These are phyloP conservation scores for Coelopa frigida DNA, from an alignment of 1,140 invertebrate species.

Conservation along the genomic window DNA sequence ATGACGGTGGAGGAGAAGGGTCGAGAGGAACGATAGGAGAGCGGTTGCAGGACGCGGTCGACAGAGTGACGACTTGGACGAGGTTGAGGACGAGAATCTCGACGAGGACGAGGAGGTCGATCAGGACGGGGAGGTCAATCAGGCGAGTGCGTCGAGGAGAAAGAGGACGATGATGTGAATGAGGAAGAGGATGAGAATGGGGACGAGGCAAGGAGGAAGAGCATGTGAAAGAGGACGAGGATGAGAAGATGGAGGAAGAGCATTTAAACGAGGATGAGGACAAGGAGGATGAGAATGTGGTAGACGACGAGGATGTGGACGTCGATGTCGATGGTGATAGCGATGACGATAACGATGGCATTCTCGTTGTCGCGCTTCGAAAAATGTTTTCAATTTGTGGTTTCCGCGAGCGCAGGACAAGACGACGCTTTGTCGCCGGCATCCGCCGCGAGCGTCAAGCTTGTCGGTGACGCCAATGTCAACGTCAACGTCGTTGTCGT, in stretches of 20 bases:
- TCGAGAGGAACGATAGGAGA: conserved; percentile 1
- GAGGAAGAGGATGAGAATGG: not conserved
- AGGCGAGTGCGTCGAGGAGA: not conserved
- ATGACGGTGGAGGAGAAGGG: not conserved
- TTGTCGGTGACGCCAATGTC: no score
- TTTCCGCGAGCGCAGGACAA: no score
- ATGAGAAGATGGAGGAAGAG: no score
- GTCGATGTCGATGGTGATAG: conserved; percentile 24
- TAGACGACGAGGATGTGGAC: not conserved
- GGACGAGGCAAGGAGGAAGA: not conserved
- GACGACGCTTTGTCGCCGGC: no score
- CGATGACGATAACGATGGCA: no score
- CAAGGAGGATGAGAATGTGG: no score
- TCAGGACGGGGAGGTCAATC: not conserved
- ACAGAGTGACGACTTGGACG: conserved; percentile 16
- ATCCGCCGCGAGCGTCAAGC: no score
- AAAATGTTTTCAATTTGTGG: no score
- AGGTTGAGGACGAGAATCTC: not conserved
- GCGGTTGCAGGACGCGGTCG: conserved; percentile 5
- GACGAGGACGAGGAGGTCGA: not conserved
- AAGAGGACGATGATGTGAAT: not conserved
- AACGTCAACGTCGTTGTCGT: no score
- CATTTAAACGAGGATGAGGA: no score
- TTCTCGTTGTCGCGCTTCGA: no score
- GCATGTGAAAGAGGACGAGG: not conserved